These are phyloP conservation scores for Entosphenus tridentatus DNA, from an alignment of 2,113 vertebrate species.

Conservation along the genomic window DNA sequence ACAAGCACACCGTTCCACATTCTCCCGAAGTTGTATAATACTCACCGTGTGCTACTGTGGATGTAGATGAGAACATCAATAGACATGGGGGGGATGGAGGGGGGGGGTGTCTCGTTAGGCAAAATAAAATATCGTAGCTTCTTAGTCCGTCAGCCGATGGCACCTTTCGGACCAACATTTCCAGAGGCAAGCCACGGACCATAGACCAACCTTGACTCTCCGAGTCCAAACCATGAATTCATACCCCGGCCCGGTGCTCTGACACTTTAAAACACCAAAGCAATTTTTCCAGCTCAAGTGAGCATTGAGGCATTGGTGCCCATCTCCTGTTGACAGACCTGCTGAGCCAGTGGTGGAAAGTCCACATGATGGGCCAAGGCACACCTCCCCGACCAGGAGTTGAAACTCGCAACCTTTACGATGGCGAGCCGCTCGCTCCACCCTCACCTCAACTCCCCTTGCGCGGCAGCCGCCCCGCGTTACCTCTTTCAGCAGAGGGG, in stretches of 20 bases:
- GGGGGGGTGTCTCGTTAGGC: background rate
- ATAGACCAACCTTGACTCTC: too few relatives aligned
- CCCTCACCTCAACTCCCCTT: background rate
- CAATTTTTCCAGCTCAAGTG: background rate
- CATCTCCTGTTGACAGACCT: background rate
- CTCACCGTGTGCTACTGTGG: background rate
- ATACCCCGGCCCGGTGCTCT: background rate
- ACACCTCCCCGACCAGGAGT: background rate
- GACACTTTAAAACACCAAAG: background rate
- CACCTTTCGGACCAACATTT: too few relatives aligned
- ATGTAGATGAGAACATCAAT: background rate
- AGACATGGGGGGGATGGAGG: background rate
- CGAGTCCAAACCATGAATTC: too few relatives aligned
- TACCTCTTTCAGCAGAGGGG: conserved; percentile 73
- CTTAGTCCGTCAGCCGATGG: too few relatives aligned
- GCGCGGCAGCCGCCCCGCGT: background rate
- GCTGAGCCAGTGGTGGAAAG: background rate
- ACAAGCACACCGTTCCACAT: background rate
- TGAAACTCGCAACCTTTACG: background rate
- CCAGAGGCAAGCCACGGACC: too few relatives aligned
- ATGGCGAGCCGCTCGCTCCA: background rate
- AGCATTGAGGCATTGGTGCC: background rate
- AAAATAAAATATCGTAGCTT: background rate
- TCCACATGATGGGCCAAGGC: too few relatives aligned
- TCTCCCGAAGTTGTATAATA: background rate